These are phyloP conservation scores for Peromyscus melanophrys DNA, from an alignment of 2,797 vertebrate genomes.

Conservation along the genomic window DNA sequence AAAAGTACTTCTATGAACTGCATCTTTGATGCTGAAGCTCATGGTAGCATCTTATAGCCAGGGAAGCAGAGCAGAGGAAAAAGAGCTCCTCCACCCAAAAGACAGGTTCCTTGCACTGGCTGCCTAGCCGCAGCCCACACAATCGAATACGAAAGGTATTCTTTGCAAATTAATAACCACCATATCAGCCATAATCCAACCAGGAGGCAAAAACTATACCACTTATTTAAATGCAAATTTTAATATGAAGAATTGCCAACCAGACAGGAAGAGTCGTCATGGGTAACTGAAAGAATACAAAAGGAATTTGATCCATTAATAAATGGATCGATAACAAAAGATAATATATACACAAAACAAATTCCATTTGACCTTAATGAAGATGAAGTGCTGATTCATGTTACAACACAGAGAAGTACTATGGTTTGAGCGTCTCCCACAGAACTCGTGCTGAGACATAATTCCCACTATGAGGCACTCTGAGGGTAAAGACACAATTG, in stretches of 20 bases:
- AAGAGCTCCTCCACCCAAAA: background rate
- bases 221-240: background rate
- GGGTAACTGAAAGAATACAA: background rate
- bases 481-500: background rate
- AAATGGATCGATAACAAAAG: background rate
- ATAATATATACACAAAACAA: background rate
- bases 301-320: background rate
- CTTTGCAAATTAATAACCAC: background rate
- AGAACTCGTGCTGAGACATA: background rate
- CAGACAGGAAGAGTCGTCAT: background rate
- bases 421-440: background rate
- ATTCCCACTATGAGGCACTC: background rate
- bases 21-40: background rate
- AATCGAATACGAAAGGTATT: background rate
- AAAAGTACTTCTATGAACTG: background rate
- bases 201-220: conserved; percentile 3
- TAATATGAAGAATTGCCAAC: background rate
- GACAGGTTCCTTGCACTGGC: background rate
- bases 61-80: background rate
- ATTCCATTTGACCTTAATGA: background rate
- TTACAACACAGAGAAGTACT: background rate
- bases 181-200: background rate
- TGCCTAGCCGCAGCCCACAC: background rate
- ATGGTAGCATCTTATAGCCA: rapidly evolving
- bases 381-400: background rate